Conservation (phyloP, 2,888 invertebrate species). For the Drosophila tanythrix region DNA sequence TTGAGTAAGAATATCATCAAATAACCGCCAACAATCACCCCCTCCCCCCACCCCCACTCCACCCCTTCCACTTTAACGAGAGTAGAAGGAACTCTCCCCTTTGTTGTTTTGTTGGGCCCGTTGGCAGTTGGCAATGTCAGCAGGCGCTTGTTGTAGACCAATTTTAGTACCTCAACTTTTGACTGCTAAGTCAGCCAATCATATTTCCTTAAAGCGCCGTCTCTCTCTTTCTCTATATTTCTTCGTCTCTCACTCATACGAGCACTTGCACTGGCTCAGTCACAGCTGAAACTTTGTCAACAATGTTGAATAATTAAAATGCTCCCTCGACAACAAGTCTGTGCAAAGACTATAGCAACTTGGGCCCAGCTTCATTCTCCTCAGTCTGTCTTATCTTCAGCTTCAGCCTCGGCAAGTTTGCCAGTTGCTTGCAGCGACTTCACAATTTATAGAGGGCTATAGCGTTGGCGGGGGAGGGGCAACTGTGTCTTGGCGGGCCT, state of each 20-base stretch:
- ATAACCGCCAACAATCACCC: not conserved
- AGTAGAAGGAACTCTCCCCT: not conserved
- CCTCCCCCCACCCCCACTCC: not conserved
- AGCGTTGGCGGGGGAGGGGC: not conserved
- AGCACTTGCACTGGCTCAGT: slow-evolving; percentile 29
- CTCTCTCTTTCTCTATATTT: not conserved
- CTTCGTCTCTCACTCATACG: not conserved
- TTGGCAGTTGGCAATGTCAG: slow-evolving; percentile 46
- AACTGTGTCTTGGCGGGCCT: slow-evolving; percentile 37
- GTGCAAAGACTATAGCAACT: slow-evolving; percentile 58
- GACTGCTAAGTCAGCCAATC: slow-evolving; percentile 78
- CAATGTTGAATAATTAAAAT: slow-evolving; percentile 83
- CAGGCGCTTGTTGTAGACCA: slow-evolving; percentile 43
- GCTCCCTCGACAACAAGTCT: slow-evolving; percentile 79
- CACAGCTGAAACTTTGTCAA: slow-evolving; percentile 81
- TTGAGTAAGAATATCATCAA: slow-evolving; percentile 14
- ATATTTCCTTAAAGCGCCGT: slow-evolving; percentile 58
- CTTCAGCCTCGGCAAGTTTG: slow-evolving; percentile 9
- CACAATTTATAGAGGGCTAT: slow-evolving; percentile 39
- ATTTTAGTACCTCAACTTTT: slow-evolving; percentile 66
- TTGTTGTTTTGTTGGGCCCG: slow-evolving; percentile 22
- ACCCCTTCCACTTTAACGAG: not conserved
- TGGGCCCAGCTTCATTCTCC: slow-evolving; percentile 22
- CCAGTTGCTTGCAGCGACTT: slow-evolving; percentile 45
- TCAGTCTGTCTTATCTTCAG: slow-evolving; percentile 13